Conservation (phyloP, 1,140 invertebrate species). For the Macrotrachela quadricornifera region DNA sequence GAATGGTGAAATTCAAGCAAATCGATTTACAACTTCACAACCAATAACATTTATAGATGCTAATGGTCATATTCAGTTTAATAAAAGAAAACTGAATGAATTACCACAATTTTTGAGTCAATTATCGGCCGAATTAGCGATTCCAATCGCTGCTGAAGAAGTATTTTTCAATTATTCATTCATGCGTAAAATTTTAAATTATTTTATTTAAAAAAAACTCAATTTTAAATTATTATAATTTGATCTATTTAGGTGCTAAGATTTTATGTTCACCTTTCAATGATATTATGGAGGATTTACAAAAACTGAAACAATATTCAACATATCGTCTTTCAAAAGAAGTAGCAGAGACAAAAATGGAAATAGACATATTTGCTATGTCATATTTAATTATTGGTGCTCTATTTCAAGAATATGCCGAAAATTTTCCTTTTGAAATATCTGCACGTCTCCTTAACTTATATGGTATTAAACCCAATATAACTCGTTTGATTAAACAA, state of each 20-base stretch:
- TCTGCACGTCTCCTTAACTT: slow-evolving; percentile 19
- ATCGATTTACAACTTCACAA: not conserved
- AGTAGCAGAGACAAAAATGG: not conserved
- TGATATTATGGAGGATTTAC: too few relatives aligned
- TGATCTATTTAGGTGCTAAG: too few relatives aligned
- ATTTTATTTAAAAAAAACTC: too few relatives aligned
- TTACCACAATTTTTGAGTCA: not conserved
- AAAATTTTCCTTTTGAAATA: slow-evolving; percentile 15
- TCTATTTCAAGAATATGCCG: not conserved
- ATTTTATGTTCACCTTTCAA: too few relatives aligned
- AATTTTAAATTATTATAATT: too few relatives aligned
- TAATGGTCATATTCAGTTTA: not conserved
- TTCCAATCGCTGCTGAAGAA: not conserved
- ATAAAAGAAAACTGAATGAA: slow-evolving; percentile 6
- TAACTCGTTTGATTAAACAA: slow-evolving; percentile 18
- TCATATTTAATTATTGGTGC: not conserved
- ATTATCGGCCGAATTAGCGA: not conserved
- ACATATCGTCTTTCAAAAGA: too few relatives aligned
- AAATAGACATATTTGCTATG: not conserved
- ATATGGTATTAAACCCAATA: slow-evolving; percentile 16
- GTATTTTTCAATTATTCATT: slow-evolving; percentile 6
- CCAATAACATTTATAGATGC: not conserved
- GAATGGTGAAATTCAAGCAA: not conserved
- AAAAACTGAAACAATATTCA: too few relatives aligned
- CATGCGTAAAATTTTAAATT: slow-evolving; percentile 1